Base-by-base conservation (phyloP, 2,888 invertebrate genomes). In the Drosophila picticornis region DNA sequence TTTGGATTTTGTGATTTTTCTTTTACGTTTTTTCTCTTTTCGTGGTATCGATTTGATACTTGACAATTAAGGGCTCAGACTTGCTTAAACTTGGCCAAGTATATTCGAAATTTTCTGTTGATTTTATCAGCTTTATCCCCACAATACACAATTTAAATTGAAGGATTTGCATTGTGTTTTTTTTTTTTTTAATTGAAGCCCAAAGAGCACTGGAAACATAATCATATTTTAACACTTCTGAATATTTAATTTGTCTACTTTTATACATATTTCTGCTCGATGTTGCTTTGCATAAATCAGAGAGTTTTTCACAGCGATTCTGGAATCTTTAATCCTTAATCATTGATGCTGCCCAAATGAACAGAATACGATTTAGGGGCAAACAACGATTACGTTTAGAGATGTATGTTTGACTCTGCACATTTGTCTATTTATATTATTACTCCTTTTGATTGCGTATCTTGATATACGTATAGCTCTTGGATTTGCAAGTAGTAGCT, bases 361-460 rank as follows among this genome's bases (percentile, higher is more conserved):
- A 31, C 38, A 4, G 27, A 59, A 40, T 43, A 22, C n/a, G 13
- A 36, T 62, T 69, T 36, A 57, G 63, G 55, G 19, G 19, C 48
- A 43, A 3, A 27, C 16, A 19, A n/a, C 29, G 55, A 40, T 34
- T 53, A 10, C 19, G 19, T 36, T 22, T 13, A 4, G 5, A 36
- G 34, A 55, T 36, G 53, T 53, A 38, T 43, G 25, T 40, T 22
- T 56, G 51, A 38, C 40, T 62, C 27, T 57, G 60, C 29, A 29
- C 51, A 22, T 53, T 32, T 36, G 27, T 50, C 27, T 56, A 31
- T 52, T 71, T 48, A 40, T 65, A 31, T 40, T 60, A 53, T 74
- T 74, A 63, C 50, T 40, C 50, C 63, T 50, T 46, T 67, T 81
- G 77, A 81, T 77, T 76, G 59, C 32, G 34, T 40, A 55, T 51